These are phyloP conservation scores for Nasonia giraulti DNA, from an alignment of 1,140 invertebrate genomes.

Conservation along the genomic window DNA sequence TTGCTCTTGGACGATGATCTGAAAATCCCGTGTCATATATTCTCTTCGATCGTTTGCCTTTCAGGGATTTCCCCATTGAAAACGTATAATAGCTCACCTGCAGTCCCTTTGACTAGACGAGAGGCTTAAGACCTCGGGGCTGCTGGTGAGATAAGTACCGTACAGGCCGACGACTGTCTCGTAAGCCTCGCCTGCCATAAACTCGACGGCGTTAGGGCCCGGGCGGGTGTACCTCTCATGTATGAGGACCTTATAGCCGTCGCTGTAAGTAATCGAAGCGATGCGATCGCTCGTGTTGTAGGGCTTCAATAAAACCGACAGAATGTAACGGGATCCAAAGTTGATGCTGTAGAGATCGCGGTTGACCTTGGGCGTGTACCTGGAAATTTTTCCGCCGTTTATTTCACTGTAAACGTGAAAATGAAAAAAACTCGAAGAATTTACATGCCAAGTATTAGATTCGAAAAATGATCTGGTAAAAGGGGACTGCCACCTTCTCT, in stretches of 20 bases:
- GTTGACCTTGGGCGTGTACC: background rate
- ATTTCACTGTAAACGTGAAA: no score
- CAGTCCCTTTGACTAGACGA: conserved; percentile 14
- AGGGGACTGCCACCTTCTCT: background rate
- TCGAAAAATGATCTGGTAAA: background rate
- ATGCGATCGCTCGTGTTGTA: conserved; percentile 47
- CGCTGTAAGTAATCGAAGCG: conserved; percentile 52
- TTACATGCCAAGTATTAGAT: background rate
- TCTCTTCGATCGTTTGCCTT: no score
- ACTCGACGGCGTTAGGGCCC: conserved; percentile 51
- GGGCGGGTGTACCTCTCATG: conserved; percentile 57
- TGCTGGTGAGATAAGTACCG: conserved; percentile 52
- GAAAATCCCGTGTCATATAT: no score
- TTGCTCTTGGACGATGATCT: no score
- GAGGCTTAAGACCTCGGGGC: conserved; percentile 52
- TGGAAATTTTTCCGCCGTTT: background rate
- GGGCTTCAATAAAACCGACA: conserved; percentile 55
- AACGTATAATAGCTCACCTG: conserved; percentile 2
- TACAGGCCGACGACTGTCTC: conserved; percentile 54
- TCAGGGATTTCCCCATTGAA: background rate
- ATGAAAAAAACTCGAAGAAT: no score
- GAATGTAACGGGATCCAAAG: conserved; percentile 52
- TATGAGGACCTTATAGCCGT: conserved; percentile 55
- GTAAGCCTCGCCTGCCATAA: conserved; percentile 44
- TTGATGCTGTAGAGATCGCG: conserved; percentile 38